A percentile compares a stretch with the other conserved stretches of the same genome.
These are phyloP conservation scores for Philereme vetulata DNA, from an alignment of 2,888 invertebrate genomes.

Conservation along the genomic window DNA sequence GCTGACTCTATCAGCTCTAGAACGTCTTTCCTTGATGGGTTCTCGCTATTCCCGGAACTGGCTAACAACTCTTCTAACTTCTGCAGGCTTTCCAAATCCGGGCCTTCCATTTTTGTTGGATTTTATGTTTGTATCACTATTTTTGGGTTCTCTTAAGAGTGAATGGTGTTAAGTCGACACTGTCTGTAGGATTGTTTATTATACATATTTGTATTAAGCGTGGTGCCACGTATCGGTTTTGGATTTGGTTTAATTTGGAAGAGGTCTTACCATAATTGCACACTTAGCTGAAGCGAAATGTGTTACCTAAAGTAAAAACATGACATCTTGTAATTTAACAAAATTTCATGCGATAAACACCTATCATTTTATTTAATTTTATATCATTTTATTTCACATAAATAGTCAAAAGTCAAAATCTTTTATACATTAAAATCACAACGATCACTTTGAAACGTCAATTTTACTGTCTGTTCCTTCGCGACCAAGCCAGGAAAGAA, in stretches of 20 bases:
- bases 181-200: slow-evolving; percentile 6
- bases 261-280: neutral
- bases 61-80: slow-evolving; percentile 60
- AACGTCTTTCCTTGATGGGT: slow-evolving; percentile 82
- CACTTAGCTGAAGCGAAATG: too few relatives aligned
- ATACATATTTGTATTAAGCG: slow-evolving; percentile 40
- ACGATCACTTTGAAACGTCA: too few relatives aligned
- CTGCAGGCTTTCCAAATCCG: slow-evolving; percentile 47
- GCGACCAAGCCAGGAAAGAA: too few relatives aligned
- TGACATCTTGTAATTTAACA: too few relatives aligned
- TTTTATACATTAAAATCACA: too few relatives aligned
- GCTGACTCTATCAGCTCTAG: slow-evolving; percentile 83
- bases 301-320: too few relatives aligned
- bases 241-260: slow-evolving; percentile 35
- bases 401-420: too few relatives aligned
- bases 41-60: slow-evolving; percentile 56
- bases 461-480: too few relatives aligned
- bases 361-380: too few relatives aligned
- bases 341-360: too few relatives aligned
- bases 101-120: slow-evolving; percentile 40
- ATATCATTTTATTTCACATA: too few relatives aligned
- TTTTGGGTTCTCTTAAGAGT: neutral
- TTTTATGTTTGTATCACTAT: neutral
- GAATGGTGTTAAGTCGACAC: neutral
- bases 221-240: slow-evolving; percentile 51